A percentile compares a stretch with the other conserved stretches of the same genome.
Evolutionary conservation across 2,888 invertebrate species (phyloP).

Genomic region (Lobophora halterata): DNA sequence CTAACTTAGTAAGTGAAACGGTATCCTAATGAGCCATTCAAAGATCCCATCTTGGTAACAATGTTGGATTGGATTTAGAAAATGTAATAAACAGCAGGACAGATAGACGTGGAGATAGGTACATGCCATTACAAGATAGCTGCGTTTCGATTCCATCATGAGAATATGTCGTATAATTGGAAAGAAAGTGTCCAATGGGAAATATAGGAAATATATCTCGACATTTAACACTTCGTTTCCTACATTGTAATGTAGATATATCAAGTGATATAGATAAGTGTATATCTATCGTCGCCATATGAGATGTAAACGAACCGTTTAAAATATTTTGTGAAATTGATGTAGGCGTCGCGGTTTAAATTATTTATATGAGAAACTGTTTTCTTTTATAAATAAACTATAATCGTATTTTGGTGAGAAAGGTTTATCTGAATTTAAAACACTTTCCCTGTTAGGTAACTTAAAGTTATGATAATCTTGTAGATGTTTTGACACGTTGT

Average conservation of each 20-base stretch:
- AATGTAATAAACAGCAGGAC: slow-evolving; percentile 42
- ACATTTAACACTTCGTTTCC: slow-evolving; percentile 6
- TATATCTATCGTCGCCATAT: too few relatives aligned
- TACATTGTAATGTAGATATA: too few relatives aligned
- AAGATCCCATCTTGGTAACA: slow-evolving; percentile 14
- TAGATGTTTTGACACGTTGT: background rate
- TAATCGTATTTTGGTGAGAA: background rate
- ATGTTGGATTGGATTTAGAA: slow-evolving; percentile 4
- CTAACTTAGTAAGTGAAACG: slow-evolving; percentile 7
- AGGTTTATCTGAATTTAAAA: slow-evolving; percentile 1
- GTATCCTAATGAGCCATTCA: slow-evolving; percentile 14
- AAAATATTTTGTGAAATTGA: background rate
- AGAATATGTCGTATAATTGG: slow-evolving; percentile 44
- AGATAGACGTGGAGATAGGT: slow-evolving; percentile 49
- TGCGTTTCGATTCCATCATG: slow-evolving; percentile 49
- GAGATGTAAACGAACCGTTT: too few relatives aligned
- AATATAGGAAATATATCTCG: slow-evolving; percentile 37
- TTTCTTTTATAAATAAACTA: background rate
- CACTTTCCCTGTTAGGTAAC: slow-evolving; percentile 9
- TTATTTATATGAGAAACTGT: slow-evolving; percentile 4
- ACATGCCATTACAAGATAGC: slow-evolving; percentile 56
- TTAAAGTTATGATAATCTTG: slow-evolving; percentile 8
- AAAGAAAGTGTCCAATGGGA: slow-evolving; percentile 22
- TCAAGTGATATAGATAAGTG: too few relatives aligned
- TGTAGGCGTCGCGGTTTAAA: background rate